Base-by-base conservation (phyloP, 2,113 vertebrate species). In the Sinocyclocheilus grahami region DNA sequence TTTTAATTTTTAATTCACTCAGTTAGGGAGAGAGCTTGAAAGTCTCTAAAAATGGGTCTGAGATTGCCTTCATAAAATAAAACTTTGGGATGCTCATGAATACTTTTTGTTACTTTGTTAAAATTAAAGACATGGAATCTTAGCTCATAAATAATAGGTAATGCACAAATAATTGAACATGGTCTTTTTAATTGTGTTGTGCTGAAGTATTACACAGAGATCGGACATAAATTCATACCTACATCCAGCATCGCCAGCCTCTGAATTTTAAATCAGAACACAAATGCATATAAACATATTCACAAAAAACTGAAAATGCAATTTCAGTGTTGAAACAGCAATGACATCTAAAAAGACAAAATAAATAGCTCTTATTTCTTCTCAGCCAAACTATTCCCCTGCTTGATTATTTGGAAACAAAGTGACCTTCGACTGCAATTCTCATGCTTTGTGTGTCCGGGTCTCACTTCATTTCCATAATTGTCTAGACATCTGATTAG, bases 401-500 rank as follows among this genome's bases (percentile, higher is more conserved):
- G 67, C 42, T 51, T 74, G 51, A 86, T 86, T 75, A 75, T 75
- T 33, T 13, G 51, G 22, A 48, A 51, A 67, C 71, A 76, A 85
- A 65, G 51, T 71, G 69, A 71, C 83, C 75, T 78, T 53, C 55
- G 72, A 62, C 30, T 62, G 27, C 22, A 48, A 48, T 42, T 77
- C 48, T 55, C 39, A 18, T 27, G 16, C 60, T 30, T 24, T 86
- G 80, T 74, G 39, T 12, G 63, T 72, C 76, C 60, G 2, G 39
- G 72, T 82, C 63, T 10, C 81, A 67, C 24, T 75, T 79, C 58
- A 67, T 79, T 83, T 81, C 46, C 67, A 51, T 81, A 88, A 86
- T 53, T 83, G 75, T 86, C 87, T 86, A 77, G 80, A 77, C 87
- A 72, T 86, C 71, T 76, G 79, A 86, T 82, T 82, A 77, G 79